Base-by-base conservation (phyloP, 2,797 vertebrate species). In the Coilia nasus region DNA sequence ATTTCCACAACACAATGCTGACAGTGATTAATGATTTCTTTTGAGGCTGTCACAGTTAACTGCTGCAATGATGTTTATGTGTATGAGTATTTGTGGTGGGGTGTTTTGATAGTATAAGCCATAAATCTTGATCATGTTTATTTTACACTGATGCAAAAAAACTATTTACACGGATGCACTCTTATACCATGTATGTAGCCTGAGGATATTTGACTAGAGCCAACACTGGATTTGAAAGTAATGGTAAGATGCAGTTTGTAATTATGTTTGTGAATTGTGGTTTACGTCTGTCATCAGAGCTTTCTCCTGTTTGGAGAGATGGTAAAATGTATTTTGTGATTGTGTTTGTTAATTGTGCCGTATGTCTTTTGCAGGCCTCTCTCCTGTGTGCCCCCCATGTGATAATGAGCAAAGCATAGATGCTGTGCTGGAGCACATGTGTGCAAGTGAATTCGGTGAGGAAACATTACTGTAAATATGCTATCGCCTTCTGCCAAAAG, bases 371-470 rank as follows among this genome's bases (percentile, higher is more conserved):
- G 57, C 93, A 98, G 97, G 90, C 84, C 87, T 91, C 86, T 94
- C 95, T 0, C 92, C 95, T 0, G 94, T 97, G 88, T 99, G 98
- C 89, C 98, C 98, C 47, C 96, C 97, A 0, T 99, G 98, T 23
- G 97, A 98, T 95, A 97, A 97, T 0, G 96, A 98, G 91, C 95
- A 98, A 97, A 96, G 97, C 91, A 94, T 95, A 0, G 97, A 98
- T 56, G 93, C 95, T 91, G 97, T 99, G 2, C 91, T 98, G 83
- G 97, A 98, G 67, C 97, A 98, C 87, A 95, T 98, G 90, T 99
- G 98, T 89, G 97, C 97, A 89, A 99, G 97, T 85, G 97, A 98
- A 92, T 98, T 99, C 44, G 97, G 98, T 99, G 94, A 98, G 97
- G 21, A 17, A 85, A 35, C 71, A 35, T 23, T n/a, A 35, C n/a